A percentile compares a stretch with the other conserved stretches of the same genome.
Conservation (phyloP, 2,113 vertebrate genomes). For the Heterocephalus glaber region DNA sequence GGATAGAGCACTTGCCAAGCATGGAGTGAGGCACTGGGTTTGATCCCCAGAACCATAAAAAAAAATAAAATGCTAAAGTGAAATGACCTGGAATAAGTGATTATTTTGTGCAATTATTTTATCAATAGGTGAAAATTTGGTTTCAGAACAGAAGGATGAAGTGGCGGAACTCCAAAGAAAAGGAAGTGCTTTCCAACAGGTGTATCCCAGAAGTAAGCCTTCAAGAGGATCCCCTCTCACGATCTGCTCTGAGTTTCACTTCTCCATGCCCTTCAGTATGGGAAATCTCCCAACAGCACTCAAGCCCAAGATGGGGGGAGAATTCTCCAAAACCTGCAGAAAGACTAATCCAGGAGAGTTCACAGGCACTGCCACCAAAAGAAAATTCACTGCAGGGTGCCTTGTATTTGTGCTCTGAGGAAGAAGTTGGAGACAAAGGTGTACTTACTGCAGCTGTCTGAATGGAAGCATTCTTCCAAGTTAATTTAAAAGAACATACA, state of each 20-base stretch:
- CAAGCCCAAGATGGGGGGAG: constrained; percentile 83
- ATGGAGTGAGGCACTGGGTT: background rate
- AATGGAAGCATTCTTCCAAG: constrained; percentile 56
- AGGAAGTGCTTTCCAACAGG: constrained; percentile 89
- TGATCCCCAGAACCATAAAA: background rate
- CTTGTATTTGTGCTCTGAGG: constrained; percentile 80
- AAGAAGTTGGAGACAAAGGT: constrained; percentile 69
- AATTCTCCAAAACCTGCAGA: constrained; percentile 81
- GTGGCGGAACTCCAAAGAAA: constrained; percentile 98
- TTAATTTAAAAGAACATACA: constrained; percentile 62
- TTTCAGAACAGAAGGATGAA: constrained; percentile 99
- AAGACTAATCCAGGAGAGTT: constrained; percentile 72
- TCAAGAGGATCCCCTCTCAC: constrained; percentile 82
- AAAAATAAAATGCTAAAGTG: background rate
- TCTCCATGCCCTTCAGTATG: constrained; percentile 79
- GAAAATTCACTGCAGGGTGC: constrained; percentile 68
- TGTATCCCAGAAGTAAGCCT: constrained; percentile 84
- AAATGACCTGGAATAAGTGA: constrained; percentile 61
- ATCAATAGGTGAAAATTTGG: constrained; percentile 97
- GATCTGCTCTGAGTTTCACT: constrained; percentile 79
- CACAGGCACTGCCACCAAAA: constrained; percentile 60
- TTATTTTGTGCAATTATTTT: constrained; percentile 74
- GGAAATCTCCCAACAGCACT: constrained; percentile 80
- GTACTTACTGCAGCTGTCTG: constrained; percentile 67
- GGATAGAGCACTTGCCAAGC: too few relatives aligned